These are phyloP conservation scores for Arrhamphus sclerolepis DNA, from an alignment of 2,797 vertebrate genomes.

Conservation along the genomic window DNA sequence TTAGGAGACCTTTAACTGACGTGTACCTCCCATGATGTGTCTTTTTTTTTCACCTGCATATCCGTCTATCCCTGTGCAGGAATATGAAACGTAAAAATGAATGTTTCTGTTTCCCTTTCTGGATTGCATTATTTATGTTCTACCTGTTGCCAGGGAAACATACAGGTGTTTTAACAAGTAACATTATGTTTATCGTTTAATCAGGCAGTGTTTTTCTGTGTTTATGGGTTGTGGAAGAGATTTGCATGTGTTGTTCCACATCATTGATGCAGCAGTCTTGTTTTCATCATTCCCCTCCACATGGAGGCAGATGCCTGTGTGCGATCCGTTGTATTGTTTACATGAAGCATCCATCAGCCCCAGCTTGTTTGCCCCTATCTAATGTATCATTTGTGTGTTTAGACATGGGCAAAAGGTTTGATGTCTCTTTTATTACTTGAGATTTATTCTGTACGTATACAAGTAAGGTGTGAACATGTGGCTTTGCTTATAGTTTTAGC, in stretches of 20 bases:
- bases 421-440: too few species aligned
- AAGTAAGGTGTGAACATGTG: neutral
- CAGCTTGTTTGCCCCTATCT: conserved; percentile 18
- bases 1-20: conserved; percentile 6
- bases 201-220: conserved; percentile 7
- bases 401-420: conserved; percentile 4
- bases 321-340: conserved; percentile 43
- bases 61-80: neutral
- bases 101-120: neutral
- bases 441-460: conserved; percentile 5
- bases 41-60: too few species aligned
- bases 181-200: conserved; percentile 18
- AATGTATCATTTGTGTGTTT: conserved; percentile 25
- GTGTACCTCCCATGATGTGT: too few species aligned
- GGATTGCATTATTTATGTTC: conserved; percentile 6
- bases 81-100: too few species aligned
- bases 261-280: conserved; percentile 39
- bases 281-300: conserved; percentile 31
- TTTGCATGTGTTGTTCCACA: conserved; percentile 19
- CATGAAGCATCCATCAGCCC: conserved; percentile 46
- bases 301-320: conserved; percentile 36
- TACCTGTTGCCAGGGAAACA: neutral
- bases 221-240: conserved; percentile 22
- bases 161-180: conserved; percentile 7
- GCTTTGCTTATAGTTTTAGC: conserved; percentile 43